Percentiles rank a stretch among this genome's conserved stretches.
Conservation (phyloP, 1,140 invertebrate species). For the Cotesia chilonis region DNA sequence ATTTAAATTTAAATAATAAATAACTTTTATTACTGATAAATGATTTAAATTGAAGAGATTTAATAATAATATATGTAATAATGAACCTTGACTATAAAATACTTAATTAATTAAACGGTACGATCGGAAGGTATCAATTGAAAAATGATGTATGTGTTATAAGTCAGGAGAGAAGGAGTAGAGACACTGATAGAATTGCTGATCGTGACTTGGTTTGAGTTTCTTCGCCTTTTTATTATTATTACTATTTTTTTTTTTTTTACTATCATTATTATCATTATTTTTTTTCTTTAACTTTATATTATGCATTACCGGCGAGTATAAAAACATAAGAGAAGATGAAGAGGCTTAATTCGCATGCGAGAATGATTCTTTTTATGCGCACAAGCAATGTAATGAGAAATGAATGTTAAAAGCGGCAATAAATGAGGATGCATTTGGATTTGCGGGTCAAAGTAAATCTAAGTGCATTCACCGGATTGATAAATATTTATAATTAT, state of each 20-base stretch:
- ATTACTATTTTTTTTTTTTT: background rate
- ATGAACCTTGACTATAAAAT: no score
- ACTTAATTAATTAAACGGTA: no score
- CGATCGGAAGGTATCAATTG: no score
- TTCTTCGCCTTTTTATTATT: no score
- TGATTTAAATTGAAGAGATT: background rate
- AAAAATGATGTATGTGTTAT: no score
- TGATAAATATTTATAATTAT: background rate
- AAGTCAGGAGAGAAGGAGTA: no score
- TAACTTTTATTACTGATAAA: background rate
- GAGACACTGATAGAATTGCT: no score
- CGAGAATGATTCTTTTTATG: background rate
- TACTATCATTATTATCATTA: no score
- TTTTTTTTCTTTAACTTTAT: background rate
- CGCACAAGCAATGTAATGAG: background rate
- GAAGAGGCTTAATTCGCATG: slow-evolving; percentile 17
- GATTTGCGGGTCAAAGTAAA: slow-evolving; percentile 17
- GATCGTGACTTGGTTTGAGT: no score
- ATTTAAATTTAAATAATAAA: no score
- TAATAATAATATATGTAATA: background rate
- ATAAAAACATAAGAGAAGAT: background rate
- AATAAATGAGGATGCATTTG: slow-evolving; percentile 14
- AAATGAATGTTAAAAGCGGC: slow-evolving; percentile 4
- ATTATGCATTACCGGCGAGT: no score
- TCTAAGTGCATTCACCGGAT: background rate